Percentiles rank a stretch among this genome's conserved stretches.
Evolutionary conservation across 2,888 invertebrate species (phyloP).

Genomic region (Anoncus sp.): DNA sequence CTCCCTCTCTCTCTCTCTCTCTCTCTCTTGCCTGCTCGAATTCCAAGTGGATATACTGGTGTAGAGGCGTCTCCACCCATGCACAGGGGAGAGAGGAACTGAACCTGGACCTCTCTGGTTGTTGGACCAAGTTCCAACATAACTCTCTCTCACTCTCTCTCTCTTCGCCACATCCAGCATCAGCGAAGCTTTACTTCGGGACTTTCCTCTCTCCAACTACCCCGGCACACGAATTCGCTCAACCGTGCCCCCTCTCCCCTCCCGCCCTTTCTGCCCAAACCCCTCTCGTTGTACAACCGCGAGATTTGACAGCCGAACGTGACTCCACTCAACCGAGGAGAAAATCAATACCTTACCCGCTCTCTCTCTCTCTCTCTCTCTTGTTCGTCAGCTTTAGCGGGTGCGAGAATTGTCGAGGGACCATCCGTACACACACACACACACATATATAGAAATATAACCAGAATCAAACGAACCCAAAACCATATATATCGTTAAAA

Average conservation of each 20-base stretch:
- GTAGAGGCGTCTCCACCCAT: conserved; percentile 43
- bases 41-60: conserved; percentile 72
- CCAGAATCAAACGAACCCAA: conserved; percentile 20
- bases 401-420: conserved; percentile 43
- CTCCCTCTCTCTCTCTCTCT: conserved; percentile 57
- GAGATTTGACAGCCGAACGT: conserved; percentile 77
- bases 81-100: conserved; percentile 7
- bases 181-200: conserved; percentile 32
- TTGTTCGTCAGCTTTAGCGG: conserved; percentile 54
- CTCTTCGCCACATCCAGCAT: conserved; percentile 38
- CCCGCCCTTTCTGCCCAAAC: too few species aligned
- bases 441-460: background rate
- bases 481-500: background rate
- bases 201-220: conserved; percentile 46
- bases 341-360: conserved; percentile 62
- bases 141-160: conserved; percentile 52
- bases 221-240: conserved; percentile 58
- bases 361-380: too few species aligned
- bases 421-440: background rate
- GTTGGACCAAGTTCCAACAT: conserved; percentile 59
- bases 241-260: conserved; percentile 59
- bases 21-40: conserved; percentile 68
- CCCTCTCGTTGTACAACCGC: conserved; percentile 62
- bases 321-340: conserved; percentile 68
- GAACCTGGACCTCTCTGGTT: conserved; percentile 49